phyloP scores from a whole-genome alignment of 2,888 invertebrate genomes.

The Lasioglossum zephyrum region DNA sequence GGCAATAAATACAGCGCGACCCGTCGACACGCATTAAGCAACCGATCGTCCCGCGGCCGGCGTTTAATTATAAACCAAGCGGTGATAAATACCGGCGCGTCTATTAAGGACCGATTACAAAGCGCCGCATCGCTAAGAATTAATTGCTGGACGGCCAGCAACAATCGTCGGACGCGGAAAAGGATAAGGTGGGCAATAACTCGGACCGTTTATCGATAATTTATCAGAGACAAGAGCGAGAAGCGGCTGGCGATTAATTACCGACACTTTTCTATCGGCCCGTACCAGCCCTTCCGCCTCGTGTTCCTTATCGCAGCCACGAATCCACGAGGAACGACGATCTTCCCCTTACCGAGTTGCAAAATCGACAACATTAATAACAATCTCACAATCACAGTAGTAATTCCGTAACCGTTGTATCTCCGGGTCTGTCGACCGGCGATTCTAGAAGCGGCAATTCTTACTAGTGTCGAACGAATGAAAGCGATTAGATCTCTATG shows the following conservation, averaged over 20 bases:
- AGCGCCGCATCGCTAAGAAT: constrained; percentile 58
- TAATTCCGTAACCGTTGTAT: background rate
- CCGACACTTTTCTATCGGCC: constrained; percentile 22
- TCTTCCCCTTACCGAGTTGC: background rate
- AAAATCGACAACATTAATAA: no score
- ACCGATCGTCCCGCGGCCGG: constrained; percentile 42
- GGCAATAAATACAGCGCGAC: constrained; percentile 43
- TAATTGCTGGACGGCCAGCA: constrained; percentile 56
- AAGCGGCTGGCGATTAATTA: constrained; percentile 26
- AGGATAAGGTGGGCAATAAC: constrained; percentile 28
- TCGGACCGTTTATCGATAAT: constrained; percentile 47
- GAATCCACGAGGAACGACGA: background rate
- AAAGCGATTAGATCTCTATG: no score
- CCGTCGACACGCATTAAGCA: constrained; percentile 50
- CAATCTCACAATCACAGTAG: background rate
- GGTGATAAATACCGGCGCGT: constrained; percentile 55
- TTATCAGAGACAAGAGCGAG: constrained; percentile 32
- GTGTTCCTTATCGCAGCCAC: background rate
- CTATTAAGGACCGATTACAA: constrained; percentile 60
- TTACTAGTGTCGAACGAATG: no score
- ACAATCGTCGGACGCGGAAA: constrained; percentile 43
- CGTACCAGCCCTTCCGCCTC: background rate
- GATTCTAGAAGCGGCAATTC: no score
- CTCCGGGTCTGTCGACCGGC: no score
- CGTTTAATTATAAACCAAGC: constrained; percentile 62